Conservation (phyloP, 2,113 vertebrate genomes). For the Alethe diademata region DNA sequence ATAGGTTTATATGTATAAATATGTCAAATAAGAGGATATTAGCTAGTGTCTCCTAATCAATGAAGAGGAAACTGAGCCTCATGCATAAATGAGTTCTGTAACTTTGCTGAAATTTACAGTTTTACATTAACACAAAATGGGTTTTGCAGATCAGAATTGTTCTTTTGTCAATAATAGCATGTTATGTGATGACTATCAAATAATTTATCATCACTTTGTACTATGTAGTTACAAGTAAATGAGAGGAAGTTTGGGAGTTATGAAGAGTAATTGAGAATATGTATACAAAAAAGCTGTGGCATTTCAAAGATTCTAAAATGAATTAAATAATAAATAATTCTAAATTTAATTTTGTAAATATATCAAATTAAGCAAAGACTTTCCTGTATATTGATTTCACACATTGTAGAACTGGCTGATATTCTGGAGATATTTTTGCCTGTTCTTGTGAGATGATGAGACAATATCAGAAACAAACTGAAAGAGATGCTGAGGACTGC, state of each 20-base stretch:
- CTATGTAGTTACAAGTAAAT: background rate
- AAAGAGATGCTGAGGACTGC: background rate
- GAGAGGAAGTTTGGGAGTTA: background rate
- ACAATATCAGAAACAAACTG: background rate
- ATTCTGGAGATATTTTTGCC: background rate
- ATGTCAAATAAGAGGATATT: background rate
- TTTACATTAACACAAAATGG: background rate
- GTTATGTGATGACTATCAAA: background rate
- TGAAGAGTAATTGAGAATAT: background rate
- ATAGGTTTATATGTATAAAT: background rate
- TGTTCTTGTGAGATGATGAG: background rate
- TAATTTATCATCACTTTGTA: background rate
- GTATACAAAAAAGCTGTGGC: background rate
- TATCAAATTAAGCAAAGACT: background rate
- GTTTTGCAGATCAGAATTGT: background rate
- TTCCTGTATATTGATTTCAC: background rate
- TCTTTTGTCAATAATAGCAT: background rate
- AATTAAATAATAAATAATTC: background rate
- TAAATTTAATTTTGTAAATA: background rate
- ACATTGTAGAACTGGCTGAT: background rate
- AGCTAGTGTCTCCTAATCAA: background rate
- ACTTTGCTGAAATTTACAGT: background rate
- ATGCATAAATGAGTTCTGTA: background rate
- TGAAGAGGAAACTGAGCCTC: background rate
- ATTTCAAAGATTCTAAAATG: background rate